These are phyloP conservation scores for Amphilophus citrinellus DNA, from an alignment of 2,113 vertebrate genomes.

Conservation along the genomic window DNA sequence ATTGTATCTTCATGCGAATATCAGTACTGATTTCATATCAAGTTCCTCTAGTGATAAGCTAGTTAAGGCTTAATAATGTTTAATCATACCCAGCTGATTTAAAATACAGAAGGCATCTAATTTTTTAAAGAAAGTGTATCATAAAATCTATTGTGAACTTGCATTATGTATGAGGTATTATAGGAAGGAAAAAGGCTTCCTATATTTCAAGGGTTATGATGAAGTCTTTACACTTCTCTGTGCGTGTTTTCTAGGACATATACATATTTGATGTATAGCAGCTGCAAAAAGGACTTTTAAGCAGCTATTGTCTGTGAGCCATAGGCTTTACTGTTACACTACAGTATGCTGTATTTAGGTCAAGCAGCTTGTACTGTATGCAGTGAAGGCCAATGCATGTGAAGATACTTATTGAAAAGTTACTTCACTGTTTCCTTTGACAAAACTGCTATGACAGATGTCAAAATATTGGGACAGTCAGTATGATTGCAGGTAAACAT, in stretches of 20 bases:
- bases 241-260: not conserved
- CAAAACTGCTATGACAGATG: conserved; percentile 51
- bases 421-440: conserved; percentile 27
- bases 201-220: not conserved
- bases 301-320: not conserved
- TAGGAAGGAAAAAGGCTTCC: not conserved
- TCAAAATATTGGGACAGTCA: conserved; percentile 49
- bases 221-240: not conserved
- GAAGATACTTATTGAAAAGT: conserved; percentile 33
- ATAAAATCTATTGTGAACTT: conserved; percentile 11
- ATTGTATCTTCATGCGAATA: conserved; percentile 6
- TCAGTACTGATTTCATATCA: conserved; percentile 16
- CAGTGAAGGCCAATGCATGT: not conserved
- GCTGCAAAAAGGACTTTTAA: not conserved
- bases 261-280: not conserved
- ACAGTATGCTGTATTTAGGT: conserved; percentile 35
- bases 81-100: conserved; percentile 35
- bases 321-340: not conserved
- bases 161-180: not conserved
- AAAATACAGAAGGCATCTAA: conserved; percentile 9
- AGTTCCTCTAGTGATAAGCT: conserved; percentile 6
- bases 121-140: not conserved
- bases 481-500: conserved; percentile 21
- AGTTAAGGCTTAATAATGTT: conserved; percentile 16
- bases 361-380: conserved; percentile 22